These are phyloP conservation scores for Oasisia sp. DNA, from an alignment of 2,888 invertebrate species.

Conservation along the genomic window DNA sequence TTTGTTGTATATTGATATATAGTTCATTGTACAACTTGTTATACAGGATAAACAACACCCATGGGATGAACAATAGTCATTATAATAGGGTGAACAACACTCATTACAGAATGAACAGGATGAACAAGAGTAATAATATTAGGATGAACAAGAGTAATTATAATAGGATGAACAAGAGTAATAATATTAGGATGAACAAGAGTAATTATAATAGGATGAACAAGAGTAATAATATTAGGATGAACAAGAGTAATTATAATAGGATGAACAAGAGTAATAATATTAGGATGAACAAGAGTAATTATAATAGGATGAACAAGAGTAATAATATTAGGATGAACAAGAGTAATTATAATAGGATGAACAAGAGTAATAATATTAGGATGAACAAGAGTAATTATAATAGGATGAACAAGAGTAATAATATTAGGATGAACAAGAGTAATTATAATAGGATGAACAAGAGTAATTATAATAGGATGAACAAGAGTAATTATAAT, in stretches of 20 bases:
- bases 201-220: background rate
- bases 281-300: no score
- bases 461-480: no score
- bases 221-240: no score
- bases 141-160: background rate
- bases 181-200: no score
- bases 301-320: no score
- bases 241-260: no score
- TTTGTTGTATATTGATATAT: background rate
- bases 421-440: no score
- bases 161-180: background rate
- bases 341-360: no score
- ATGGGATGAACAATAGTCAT: background rate
- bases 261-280: no score
- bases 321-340: no score
- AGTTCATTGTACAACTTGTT: background rate
- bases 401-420: background rate
- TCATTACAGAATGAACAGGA: background rate
- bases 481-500: background rate
- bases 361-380: no score
- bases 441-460: no score
- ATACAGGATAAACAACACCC: background rate
- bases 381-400: background rate
- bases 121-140: background rate
- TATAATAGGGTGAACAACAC: background rate